These are phyloP conservation scores for Trichonephila clavata DNA, from an alignment of 1,140 invertebrate species.

Conservation along the genomic window DNA sequence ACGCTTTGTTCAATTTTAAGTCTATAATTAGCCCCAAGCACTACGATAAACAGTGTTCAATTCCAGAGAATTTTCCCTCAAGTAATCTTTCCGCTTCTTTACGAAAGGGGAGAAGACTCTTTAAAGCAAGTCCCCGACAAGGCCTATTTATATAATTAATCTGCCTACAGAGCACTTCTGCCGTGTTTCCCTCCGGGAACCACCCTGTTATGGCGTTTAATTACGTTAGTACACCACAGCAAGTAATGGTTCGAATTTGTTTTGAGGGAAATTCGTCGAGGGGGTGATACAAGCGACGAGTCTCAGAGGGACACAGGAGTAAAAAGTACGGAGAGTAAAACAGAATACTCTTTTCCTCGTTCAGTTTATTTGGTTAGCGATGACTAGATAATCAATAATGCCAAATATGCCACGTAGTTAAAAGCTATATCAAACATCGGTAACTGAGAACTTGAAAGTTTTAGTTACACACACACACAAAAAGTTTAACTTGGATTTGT, in stretches of 20 bases:
- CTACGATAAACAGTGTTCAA: neutral
- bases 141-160: conserved; percentile 34
- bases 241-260: neutral
- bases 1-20: conserved; percentile 24
- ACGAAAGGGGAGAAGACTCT: neutral
- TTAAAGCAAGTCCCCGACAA: neutral
- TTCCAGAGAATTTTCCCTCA: neutral
- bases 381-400: too few relatives aligned
- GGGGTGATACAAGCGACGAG: too few relatives aligned
- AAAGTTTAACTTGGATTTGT: too few relatives aligned
- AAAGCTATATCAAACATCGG: too few relatives aligned
- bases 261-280: neutral
- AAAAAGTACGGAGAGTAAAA: too few relatives aligned
- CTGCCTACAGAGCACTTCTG: neutral
- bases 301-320: too few relatives aligned
- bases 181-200: neutral
- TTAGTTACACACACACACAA: too few relatives aligned
- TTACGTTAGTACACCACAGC: neutral
- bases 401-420: too few relatives aligned
- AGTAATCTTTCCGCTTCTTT: conserved; percentile 14
- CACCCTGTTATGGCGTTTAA: neutral
- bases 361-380: too few relatives aligned
- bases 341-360: too few relatives aligned
- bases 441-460: too few relatives aligned
- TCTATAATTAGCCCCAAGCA: conserved; percentile 4